phyloP scores from a whole-genome alignment of 1,140 invertebrate genomes.

The Mesaphorura yosii region DNA sequence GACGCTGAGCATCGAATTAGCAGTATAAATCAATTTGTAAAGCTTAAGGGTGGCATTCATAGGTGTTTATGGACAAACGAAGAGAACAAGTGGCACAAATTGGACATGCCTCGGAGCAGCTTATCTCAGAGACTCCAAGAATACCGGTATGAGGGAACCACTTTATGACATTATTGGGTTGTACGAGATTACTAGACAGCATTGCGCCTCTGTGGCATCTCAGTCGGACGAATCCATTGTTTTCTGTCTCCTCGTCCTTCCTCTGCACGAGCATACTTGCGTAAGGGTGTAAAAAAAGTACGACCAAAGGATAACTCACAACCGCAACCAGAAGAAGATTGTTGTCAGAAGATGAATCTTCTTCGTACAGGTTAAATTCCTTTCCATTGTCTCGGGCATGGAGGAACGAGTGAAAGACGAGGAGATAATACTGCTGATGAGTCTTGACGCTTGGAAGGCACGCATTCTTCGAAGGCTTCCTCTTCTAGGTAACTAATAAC shows the following conservation, averaged over 20 bases:
- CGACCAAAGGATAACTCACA: background rate
- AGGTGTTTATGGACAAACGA: too few relatives aligned
- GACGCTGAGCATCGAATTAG: too few relatives aligned
- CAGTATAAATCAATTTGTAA: background rate
- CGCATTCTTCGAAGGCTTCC: slow-evolving; percentile 12
- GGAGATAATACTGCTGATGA: too few relatives aligned
- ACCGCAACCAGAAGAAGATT: too few relatives aligned
- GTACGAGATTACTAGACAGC: slow-evolving; percentile 22
- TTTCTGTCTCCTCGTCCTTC: slow-evolving; percentile 11
- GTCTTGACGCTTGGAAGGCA: slow-evolving; percentile 24
- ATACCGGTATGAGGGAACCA: background rate
- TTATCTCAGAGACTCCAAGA: background rate
- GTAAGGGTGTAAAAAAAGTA: background rate
- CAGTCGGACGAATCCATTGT: slow-evolving; percentile 17
- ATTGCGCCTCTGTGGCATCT: slow-evolving; percentile 29
- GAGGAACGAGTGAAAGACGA: too few relatives aligned
- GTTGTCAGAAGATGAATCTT: too few relatives aligned
- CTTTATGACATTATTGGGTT: too few relatives aligned
- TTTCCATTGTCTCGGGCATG: slow-evolving; percentile 24
- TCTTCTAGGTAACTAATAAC: too few relatives aligned
- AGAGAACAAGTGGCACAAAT: too few relatives aligned
- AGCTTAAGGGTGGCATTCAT: too few relatives aligned
- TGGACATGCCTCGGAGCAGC: background rate
- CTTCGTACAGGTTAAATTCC: slow-evolving; percentile 20
- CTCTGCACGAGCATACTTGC: background rate